Conservation (phyloP, 2,888 invertebrate genomes). For the Charanyca ferruginea region DNA sequence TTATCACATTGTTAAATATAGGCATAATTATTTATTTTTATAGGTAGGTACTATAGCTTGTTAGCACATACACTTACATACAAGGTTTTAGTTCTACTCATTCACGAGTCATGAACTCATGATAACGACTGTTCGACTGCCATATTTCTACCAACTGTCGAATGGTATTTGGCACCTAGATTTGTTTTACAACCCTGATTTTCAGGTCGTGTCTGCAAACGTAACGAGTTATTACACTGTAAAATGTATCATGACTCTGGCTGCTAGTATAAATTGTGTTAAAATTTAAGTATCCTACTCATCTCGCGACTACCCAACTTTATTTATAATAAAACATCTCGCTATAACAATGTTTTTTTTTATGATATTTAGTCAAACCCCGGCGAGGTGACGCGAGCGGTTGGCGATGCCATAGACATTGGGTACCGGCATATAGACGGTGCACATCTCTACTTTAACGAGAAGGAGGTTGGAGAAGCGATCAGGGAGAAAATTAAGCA, state of each 20-base stretch:
- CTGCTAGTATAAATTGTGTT: conserved; percentile 23
- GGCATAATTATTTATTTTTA: no score
- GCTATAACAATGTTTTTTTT: conserved; percentile 27
- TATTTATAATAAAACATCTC: conserved; percentile 42
- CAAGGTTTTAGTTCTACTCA: not conserved
- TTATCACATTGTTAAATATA: no score
- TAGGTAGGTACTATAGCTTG: not conserved
- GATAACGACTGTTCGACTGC: not conserved
- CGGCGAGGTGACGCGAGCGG: conserved; percentile 92
- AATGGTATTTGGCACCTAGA: conserved; percentile 11
- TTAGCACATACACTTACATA: not conserved
- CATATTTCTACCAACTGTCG: conserved; percentile 2
- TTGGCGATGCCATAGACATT: conserved; percentile 92
- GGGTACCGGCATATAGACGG: conserved; percentile 94
- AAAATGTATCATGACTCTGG: conserved; percentile 34
- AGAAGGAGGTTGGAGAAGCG: conserved; percentile 93
- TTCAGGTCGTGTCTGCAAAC: conserved; percentile 26
- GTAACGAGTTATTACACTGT: conserved; percentile 33
- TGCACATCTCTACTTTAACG: conserved; percentile 93
- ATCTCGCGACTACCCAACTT: conserved; percentile 21
- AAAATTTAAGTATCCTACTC: conserved; percentile 36
- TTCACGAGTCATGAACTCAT: conserved; percentile 6
- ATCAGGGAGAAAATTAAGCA: conserved; percentile 91
- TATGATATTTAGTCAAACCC: conserved; percentile 85
- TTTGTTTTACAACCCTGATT: conserved; percentile 27